Base-by-base conservation (phyloP, 2,888 invertebrate genomes). In the Himalopsyche japonica region DNA sequence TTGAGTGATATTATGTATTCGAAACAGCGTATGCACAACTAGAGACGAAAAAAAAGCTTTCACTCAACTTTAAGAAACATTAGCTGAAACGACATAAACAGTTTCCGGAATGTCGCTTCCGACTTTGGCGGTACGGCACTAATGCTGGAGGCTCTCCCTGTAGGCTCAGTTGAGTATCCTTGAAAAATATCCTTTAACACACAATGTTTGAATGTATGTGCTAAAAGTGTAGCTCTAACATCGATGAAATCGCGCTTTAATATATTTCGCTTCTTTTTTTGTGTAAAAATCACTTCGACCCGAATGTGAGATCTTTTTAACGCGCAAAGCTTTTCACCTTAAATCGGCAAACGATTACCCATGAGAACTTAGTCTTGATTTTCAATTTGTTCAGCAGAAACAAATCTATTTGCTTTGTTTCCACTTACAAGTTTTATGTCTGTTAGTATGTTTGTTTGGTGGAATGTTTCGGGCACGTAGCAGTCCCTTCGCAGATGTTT, bases 341-440 rank as follows among this genome's bases (percentile, higher is more conserved):
- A 85, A 84, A 85, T 82, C 70, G 37, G 83, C 82, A 84, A 85
- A 84, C 85, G 83, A 85, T 85, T 85, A 83, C 85, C 83, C 83
- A 12, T 24, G 81, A 84, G 84, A 84, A 84, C 82, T 84, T 77
- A 18, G 82, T 48, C 82, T 84, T 84, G 84, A 84, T 84, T 84
- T 84, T 84, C 82, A 84, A 84, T 84, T 84, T 84, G 84, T 79
- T 84, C 80, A 80, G 83, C 80, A 80, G 83, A 80, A 83, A 80
- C 76, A 80, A 80, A 48, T 43, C 84, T 37, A 80, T 82, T 84
- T 79, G 79, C 80, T 80, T 84, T 79, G 82, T 82, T 84, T 76
- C 84, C 82, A 80, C 84, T 81, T 81, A 84, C 82, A 84, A 84
- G 84, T 82, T 82, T 84, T 84, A 84, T 84, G 82, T 79, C 82